Evolutionary conservation across 1,140 invertebrate species (phyloP).

Genomic region (Cyphomyrmex costatus): DNA sequence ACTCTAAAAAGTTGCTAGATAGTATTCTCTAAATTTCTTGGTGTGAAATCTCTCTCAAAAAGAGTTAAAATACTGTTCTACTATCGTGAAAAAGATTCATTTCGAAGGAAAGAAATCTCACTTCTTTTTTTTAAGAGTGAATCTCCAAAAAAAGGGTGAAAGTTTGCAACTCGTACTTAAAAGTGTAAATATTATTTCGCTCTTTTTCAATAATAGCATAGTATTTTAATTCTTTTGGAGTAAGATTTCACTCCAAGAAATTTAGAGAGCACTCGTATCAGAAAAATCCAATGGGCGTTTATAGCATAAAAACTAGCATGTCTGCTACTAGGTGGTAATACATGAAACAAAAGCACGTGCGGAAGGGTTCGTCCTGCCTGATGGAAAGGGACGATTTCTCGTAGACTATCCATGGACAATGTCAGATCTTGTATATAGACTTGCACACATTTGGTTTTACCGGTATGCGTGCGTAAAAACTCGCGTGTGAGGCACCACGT

Average conservation of each 20-base stretch:
- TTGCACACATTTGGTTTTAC: background rate
- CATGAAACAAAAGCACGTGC: background rate
- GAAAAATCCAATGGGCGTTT: background rate
- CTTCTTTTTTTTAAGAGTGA: too few species aligned
- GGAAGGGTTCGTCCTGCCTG: conserved; percentile 26
- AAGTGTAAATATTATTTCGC: too few species aligned
- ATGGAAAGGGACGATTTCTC: conserved; percentile 22
- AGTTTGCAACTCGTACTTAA: too few species aligned
- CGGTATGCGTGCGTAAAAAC: conserved; percentile 61
- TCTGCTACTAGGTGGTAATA: background rate
- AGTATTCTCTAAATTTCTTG: too few species aligned
- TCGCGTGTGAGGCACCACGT: conserved; percentile 14
- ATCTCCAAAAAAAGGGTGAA: too few species aligned
- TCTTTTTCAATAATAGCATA: too few species aligned
- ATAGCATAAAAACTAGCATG: background rate
- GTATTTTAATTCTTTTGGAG: too few species aligned
- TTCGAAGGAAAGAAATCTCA: too few species aligned
- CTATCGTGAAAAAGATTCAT: too few species aligned
- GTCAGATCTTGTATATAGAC: conserved; percentile 1
- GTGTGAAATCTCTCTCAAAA: too few species aligned
- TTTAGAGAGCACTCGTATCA: background rate
- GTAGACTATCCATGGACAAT: background rate
- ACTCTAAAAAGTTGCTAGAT: background rate
- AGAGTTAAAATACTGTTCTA: too few species aligned
- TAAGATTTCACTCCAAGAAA: too few species aligned